These are phyloP conservation scores for Penelope pileata DNA, from an alignment of 2,113 vertebrate species.

Conservation along the genomic window DNA sequence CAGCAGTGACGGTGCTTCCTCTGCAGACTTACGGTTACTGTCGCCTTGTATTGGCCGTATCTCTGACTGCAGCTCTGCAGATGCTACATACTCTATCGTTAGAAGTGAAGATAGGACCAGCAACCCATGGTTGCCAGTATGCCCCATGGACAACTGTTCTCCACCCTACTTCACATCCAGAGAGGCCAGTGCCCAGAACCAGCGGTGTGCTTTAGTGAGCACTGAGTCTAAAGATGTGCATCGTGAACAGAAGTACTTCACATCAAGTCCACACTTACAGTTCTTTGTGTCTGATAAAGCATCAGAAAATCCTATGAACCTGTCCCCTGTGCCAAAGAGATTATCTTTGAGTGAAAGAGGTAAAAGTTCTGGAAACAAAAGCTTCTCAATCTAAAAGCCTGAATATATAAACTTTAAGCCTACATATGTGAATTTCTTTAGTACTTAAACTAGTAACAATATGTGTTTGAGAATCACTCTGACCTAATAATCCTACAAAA, in stretches of 20 bases:
- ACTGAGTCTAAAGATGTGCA: neutral
- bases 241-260: neutral
- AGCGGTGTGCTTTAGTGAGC: neutral
- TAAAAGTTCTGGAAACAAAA: neutral
- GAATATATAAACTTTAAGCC: neutral
- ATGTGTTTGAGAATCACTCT: neutral
- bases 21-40: neutral
- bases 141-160: constrained; percentile 51
- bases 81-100: constrained; percentile 42
- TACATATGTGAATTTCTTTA: neutral
- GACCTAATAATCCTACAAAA: neutral
- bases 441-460: neutral
- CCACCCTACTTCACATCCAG: constrained; percentile 19
- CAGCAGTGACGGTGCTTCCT: neutral
- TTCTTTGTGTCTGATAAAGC: constrained; percentile 59
- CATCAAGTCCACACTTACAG: constrained; percentile 62
- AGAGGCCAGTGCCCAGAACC: constrained; percentile 47
- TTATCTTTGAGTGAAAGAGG: constrained; percentile 77
- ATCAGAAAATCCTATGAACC: constrained; percentile 37
- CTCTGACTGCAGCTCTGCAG: neutral
- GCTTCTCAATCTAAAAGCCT: neutral
- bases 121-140: neutral
- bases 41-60: neutral
- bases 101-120: constrained; percentile 49
- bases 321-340: constrained; percentile 75